Conservation (phyloP, 2,888 invertebrate genomes). For the Mechanitis mazaeus region DNA sequence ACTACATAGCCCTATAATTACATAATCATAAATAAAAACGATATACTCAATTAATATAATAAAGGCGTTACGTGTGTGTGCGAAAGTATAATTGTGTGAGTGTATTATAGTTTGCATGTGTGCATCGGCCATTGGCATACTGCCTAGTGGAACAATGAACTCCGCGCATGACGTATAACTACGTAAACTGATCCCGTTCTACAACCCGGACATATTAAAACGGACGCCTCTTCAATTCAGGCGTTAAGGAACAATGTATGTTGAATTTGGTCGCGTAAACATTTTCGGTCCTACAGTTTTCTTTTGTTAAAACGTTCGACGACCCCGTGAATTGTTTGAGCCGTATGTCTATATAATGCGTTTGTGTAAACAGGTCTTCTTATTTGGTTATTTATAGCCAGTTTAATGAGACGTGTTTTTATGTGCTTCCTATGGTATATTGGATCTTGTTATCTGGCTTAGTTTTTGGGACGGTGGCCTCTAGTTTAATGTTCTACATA, state of each 20-base stretch:
- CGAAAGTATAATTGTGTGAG: constrained; percentile 27
- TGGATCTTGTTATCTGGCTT: constrained; percentile 32
- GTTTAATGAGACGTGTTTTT: constrained; percentile 32
- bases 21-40: constrained; percentile 10
- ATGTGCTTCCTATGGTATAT: constrained; percentile 21
- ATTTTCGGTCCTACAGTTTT: constrained; percentile 39
- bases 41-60: constrained; percentile 33
- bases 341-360: constrained; percentile 15
- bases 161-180: constrained; percentile 58
- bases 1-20: constrained; percentile 6
- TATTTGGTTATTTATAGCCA: constrained; percentile 26
- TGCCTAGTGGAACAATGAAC: constrained; percentile 75
- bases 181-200: constrained; percentile 55
- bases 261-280: constrained; percentile 25
- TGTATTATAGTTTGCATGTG: constrained; percentile 33
- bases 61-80: constrained; percentile 35
- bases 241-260: constrained; percentile 12
- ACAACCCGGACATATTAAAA: constrained; percentile 42
- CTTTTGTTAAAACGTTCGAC: constrained; percentile 44
- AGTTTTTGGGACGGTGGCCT: constrained; percentile 40
- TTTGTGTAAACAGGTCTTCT: constrained; percentile 23
- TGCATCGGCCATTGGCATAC: constrained; percentile 67
- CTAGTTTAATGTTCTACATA: constrained; percentile 35
- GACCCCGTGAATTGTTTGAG: constrained; percentile 32
- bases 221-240: constrained; percentile 17